Percentiles rank a stretch among this genome's conserved stretches.
Conservation (phyloP, 2,113 vertebrate genomes). For the Willisornis vidua region DNA sequence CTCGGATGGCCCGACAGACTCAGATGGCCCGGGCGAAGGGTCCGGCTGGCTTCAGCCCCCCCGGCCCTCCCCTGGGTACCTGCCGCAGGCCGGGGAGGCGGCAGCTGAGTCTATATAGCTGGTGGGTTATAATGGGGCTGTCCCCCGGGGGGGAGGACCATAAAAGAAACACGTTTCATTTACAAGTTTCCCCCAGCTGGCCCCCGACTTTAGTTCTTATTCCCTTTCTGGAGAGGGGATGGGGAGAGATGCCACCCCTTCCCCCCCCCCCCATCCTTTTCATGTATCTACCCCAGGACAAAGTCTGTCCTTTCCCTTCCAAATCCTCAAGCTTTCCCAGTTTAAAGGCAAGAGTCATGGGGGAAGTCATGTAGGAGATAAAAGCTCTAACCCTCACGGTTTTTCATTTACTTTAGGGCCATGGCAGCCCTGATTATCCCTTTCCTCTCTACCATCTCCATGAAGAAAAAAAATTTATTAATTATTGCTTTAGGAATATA, state of each 20-base stretch:
- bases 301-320: background rate
- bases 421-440: background rate
- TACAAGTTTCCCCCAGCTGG: constrained; percentile 52
- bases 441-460: background rate
- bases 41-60: background rate
- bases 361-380: background rate
- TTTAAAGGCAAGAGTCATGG: background rate
- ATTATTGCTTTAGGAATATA: background rate
- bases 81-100: background rate
- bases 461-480: background rate
- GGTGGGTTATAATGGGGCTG: constrained; percentile 31
- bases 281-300: background rate
- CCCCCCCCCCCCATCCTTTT: background rate
- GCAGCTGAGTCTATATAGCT: constrained; percentile 32
- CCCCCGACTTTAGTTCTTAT: constrained; percentile 28
- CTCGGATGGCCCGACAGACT: background rate
- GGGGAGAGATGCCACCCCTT: background rate
- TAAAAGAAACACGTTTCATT: constrained; percentile 56
- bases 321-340: background rate
- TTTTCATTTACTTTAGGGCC: background rate
- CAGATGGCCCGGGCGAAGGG: background rate
- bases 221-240: background rate
- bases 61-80: background rate
- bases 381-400: background rate
- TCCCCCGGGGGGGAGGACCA: constrained; percentile 22